Conservation (phyloP, 2,113 vertebrate species). For the Circaetus cinerascens region DNA sequence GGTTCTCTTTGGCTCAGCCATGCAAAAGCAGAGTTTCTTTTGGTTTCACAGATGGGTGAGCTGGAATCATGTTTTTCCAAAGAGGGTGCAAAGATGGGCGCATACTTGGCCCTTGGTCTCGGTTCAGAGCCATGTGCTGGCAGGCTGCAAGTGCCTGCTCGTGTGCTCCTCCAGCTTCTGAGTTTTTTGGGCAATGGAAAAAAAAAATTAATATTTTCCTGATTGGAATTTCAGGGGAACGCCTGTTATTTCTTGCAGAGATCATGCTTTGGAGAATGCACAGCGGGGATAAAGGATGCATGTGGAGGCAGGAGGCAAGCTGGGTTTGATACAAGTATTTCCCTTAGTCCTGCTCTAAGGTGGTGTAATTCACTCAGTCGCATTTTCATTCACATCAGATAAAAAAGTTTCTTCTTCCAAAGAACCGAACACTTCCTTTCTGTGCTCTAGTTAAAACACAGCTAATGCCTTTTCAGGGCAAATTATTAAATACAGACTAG, state of each 20-base stretch:
- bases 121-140: accelerated
- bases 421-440: background rate
- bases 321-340: background rate
- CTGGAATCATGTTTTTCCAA: background rate
- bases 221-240: background rate
- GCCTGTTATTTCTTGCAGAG: background rate
- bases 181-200: background rate
- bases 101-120: background rate
- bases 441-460: background rate
- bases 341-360: background rate
- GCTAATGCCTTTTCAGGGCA: background rate
- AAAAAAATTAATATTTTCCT: background rate
- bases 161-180: background rate
- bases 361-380: background rate
- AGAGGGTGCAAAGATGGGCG: background rate
- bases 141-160: background rate
- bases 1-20: background rate
- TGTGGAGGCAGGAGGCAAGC: background rate
- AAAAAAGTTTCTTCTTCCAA: background rate
- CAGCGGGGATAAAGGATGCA: background rate
- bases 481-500: background rate
- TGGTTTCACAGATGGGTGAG: background rate
- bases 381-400: background rate
- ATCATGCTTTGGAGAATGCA: background rate
- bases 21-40: background rate